phyloP scores from a whole-genome alignment of 2,797 vertebrate species.

The Pogoniulus pusillus region DNA sequence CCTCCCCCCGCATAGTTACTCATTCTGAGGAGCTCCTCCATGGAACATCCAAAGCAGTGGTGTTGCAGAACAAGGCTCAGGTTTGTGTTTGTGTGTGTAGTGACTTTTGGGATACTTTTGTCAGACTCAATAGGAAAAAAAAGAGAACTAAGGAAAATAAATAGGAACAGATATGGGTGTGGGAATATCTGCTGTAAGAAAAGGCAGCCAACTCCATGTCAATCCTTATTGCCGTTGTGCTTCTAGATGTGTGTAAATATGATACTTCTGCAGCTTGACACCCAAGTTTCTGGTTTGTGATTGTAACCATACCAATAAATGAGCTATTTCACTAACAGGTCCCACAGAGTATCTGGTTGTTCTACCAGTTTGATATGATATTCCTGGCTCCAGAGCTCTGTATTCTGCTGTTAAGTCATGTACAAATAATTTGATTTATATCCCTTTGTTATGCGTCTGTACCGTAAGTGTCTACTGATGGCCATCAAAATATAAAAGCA shows the following conservation, averaged over 20 bases:
- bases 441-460: background rate
- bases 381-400: background rate
- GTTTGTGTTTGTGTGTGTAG: background rate
- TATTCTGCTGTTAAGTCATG: background rate
- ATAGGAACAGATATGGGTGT: background rate
- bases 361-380: background rate
- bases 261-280: background rate
- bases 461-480: background rate
- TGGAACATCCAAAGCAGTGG: background rate
- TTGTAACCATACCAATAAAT: background rate
- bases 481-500: background rate
- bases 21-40: no score
- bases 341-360: background rate
- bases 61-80: background rate
- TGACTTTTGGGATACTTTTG: background rate
- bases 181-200: background rate
- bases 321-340: background rate
- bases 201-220: background rate
- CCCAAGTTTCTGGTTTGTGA: background rate
- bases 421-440: background rate
- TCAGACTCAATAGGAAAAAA: background rate
- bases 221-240: background rate
- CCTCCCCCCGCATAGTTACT: background rate
- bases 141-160: background rate
- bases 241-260: background rate